Base-by-base conservation (phyloP, 2,797 vertebrate genomes). In the Merluccius polli region DNA sequence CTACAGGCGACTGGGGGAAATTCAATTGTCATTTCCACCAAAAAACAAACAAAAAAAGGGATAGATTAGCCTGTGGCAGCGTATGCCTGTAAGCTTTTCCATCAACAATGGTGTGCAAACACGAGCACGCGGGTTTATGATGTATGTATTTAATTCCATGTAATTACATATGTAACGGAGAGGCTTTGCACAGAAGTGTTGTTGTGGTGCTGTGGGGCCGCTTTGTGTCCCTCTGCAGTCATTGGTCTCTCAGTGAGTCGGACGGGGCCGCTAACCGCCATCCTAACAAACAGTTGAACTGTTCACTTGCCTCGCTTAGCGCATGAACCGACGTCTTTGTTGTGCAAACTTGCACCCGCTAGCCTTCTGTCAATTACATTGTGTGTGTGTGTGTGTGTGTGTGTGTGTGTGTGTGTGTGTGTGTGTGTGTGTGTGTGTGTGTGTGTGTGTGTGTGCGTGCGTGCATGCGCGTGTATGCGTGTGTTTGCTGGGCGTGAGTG, bases 381-480 rank as follows among this genome's bases (percentile, higher is more conserved):
- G 36, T n/a, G 70, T 36, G 70, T 36, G 32, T 71, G 32, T 36
- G 70, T 71, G 70, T 74, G 75, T 8, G 9, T 41, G 70, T 15
- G 38, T 38, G 72, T 65, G 36, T 13, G 36, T 73, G 32, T 33
- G 68, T 70, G 67, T 69, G 67, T 69, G 29, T 31, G 67, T 31
- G 67, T 72, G 73, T 7, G 8, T 59, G 69, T 11, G 35, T 29
- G 72, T 70, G 33, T 12, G 35, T 73, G 31, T 67, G 67, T 70
- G 74, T 52, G 74, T 65, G 73, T 69, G 59, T 76, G 73, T 75
- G 73, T 79, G 63, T 74, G 48, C 76, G 78, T 74, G 65, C 73
- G 35, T n/a, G n/a, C n/a, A n/a, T n/a, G n/a, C n/a, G n/a, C n/a
- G n/a, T n/a, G n/a, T n/a, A n/a, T n/a, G n/a, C n/a, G n/a, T n/a